Percentiles rank a stretch among this genome's conserved stretches.
phyloP scores from a whole-genome alignment of 2,113 vertebrate species.

The Crotalus tigris region DNA sequence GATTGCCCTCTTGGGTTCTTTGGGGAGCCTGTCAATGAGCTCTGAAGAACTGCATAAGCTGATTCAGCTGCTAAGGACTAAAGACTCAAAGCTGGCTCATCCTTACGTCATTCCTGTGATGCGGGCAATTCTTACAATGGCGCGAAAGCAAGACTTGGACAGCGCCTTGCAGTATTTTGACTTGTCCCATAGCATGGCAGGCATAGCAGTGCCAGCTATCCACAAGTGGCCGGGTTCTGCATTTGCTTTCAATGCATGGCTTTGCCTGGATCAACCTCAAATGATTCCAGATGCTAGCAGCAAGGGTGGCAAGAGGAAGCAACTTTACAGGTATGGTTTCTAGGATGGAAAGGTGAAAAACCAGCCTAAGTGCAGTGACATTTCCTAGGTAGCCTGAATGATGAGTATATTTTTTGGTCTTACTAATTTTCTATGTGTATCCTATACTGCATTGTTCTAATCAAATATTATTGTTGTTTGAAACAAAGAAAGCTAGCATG shows the following conservation, averaged over 20 bases:
- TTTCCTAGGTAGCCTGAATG: not conserved
- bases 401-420: not conserved
- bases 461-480: not conserved
- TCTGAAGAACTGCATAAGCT: conserved; percentile 82
- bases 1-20: conserved; percentile 82
- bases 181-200: conserved; percentile 90
- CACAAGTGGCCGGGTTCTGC: conserved; percentile 91
- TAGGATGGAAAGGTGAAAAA: not conserved
- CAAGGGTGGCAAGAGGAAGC: conserved; percentile 91
- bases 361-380: not conserved
- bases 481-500: not conserved
- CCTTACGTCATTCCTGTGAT: conserved; percentile 82
- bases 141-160: conserved; percentile 88
- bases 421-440: not conserved
- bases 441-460: not conserved
- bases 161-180: conserved; percentile 95
- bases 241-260: conserved; percentile 92
- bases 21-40: conserved; percentile 91
- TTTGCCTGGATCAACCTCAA: conserved; percentile 92
- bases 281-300: conserved; percentile 61
- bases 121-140: conserved; percentile 85
- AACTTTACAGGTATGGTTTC: conserved; percentile 88
- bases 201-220: conserved; percentile 87
- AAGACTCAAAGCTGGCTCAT: conserved; percentile 72
- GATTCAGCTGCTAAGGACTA: conserved; percentile 80